Evolutionary conservation across 2,888 invertebrate species (phyloP).

Genomic region (Conistra vaccinii): DNA sequence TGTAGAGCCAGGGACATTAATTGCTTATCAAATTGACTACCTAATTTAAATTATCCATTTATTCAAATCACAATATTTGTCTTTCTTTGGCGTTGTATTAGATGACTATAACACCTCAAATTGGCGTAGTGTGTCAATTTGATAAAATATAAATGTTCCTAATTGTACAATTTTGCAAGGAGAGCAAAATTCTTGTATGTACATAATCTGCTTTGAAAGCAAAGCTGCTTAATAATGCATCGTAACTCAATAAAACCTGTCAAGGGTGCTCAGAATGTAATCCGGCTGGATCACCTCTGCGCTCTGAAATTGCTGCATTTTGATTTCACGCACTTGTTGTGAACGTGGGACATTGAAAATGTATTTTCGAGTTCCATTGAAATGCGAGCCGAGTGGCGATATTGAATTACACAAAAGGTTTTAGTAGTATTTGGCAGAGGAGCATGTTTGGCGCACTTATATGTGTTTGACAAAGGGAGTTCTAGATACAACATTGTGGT

Average conservation of each 20-base stretch:
- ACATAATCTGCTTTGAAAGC: neutral
- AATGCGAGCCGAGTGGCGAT: neutral
- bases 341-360: slow-evolving; percentile 9
- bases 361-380: slow-evolving; percentile 8
- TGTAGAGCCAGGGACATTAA: neutral
- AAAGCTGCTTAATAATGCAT: neutral
- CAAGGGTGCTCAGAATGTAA: neutral
- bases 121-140: neutral
- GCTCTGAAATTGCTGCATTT: neutral
- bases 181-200: neutral
- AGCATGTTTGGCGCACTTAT: neutral
- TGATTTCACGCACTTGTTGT: slow-evolving; percentile 7
- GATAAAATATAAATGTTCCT: neutral
- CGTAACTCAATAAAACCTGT: slow-evolving; percentile 5
- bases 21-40: neutral
- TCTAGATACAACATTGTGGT: neutral
- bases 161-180: neutral
- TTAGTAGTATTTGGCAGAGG: neutral
- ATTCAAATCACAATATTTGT: neutral
- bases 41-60: neutral
- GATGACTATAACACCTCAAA: neutral
- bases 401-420: slow-evolving; percentile 30
- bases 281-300: neutral
- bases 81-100: neutral
- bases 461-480: neutral